phyloP scores from a whole-genome alignment of 2,888 invertebrate species.

The Pollenia amentaria region DNA sequence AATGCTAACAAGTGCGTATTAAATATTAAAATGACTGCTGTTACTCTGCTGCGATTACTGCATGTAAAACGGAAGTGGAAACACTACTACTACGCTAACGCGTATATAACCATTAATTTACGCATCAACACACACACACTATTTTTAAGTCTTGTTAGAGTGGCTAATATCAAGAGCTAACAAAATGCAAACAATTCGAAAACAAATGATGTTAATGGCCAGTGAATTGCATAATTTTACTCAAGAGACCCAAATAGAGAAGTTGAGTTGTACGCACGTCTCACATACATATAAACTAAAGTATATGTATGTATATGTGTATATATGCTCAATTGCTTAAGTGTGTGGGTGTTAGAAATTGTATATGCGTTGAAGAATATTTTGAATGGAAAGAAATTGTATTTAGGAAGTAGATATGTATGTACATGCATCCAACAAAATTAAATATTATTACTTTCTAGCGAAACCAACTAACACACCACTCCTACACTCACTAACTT shows the following conservation, averaged over 20 bases:
- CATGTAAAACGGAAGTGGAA: conserved; percentile 35
- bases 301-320: background rate
- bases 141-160: conserved; percentile 13
- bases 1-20: background rate
- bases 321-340: background rate
- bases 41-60: background rate
- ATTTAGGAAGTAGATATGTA: background rate
- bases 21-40: conserved; percentile 14
- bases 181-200: conserved; percentile 66
- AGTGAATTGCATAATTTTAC: conserved; percentile 69
- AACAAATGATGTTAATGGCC: conserved; percentile 60
- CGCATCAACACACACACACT: background rate
- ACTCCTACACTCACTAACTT: conserved; percentile 5
- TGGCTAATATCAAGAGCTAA: conserved; percentile 60
- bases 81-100: conserved; percentile 5
- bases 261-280: conserved; percentile 6
- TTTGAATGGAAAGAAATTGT: conserved; percentile 24
- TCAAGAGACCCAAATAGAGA: conserved; percentile 54
- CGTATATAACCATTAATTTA: background rate
- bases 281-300: background rate
- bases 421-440: conserved; percentile 5
- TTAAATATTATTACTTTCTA: conserved; percentile 36
- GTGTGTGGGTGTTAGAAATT: background rate
- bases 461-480: conserved; percentile 39
- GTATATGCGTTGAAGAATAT: background rate